Evolutionary conservation across 1,140 invertebrate species (phyloP).

Genomic region (honey bee (Apis mellifera)): DNA sequence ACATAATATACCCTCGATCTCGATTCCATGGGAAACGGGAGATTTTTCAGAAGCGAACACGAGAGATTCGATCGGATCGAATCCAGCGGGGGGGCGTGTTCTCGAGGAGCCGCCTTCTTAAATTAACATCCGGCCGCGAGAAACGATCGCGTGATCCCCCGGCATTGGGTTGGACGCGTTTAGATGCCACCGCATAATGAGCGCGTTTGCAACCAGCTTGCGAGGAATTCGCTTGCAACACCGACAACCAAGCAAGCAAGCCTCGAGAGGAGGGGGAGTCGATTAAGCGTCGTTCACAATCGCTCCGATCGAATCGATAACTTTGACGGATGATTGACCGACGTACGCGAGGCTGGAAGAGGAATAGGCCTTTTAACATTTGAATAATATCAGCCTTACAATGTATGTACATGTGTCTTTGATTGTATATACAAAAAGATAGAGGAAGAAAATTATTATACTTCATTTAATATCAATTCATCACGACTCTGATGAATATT

Average conservation of each 20-base stretch:
- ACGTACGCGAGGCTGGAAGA: no score
- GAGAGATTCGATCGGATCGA: neutral
- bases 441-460: no score
- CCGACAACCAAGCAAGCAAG: no score
- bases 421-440: no score
- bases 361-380: no score
- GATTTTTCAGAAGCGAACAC: neutral
- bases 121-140: constrained; percentile 37
- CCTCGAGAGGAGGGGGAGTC: neutral
- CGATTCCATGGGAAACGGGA: neutral
- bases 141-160: constrained; percentile 39
- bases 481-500: no score
- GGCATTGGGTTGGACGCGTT: constrained; percentile 20
- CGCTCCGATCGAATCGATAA: neutral
- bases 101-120: constrained; percentile 16
- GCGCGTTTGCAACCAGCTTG: constrained; percentile 9
- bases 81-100: constrained; percentile 1
- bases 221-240: constrained; percentile 40
- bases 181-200: constrained; percentile 46
- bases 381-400: no score
- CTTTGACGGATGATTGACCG: neutral
- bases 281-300: constrained; percentile 2
- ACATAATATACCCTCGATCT: neutral
- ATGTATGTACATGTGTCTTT: no score
- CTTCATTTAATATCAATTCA: no score